Conservation (phyloP, 2,113 vertebrate genomes). For the Riparia riparia region DNA sequence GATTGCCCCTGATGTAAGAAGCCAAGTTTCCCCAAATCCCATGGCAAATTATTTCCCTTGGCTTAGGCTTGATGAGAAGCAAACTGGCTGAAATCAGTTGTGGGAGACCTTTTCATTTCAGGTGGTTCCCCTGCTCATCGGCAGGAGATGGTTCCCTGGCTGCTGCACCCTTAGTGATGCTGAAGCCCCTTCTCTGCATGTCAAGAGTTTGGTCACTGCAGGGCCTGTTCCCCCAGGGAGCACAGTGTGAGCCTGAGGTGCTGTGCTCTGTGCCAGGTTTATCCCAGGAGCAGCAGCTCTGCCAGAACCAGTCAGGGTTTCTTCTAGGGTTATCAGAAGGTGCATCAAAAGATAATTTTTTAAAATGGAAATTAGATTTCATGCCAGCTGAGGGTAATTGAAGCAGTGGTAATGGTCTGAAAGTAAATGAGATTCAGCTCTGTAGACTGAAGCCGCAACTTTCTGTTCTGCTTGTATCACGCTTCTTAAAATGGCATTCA, state of each 20-base stretch:
- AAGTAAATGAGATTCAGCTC: constrained; percentile 27
- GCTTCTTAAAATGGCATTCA: neutral
- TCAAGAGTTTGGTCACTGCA: neutral
- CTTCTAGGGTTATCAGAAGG: neutral
- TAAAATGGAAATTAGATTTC: constrained; percentile 7
- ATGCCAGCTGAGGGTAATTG: constrained; percentile 19
- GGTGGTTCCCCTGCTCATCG: rapidly evolving
- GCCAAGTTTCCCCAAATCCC: neutral
- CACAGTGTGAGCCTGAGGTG: neutral
- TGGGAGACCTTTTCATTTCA: neutral
- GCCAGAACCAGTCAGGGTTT: neutral
- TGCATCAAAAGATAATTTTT: neutral
- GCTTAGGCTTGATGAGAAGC: neutral
- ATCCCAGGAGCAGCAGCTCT: neutral
- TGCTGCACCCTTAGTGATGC: neutral
- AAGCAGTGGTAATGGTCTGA: neutral
- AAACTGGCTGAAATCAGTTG: neutral
- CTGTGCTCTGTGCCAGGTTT: rapidly evolving
- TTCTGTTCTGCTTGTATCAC: neutral
- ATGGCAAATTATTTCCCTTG: neutral
- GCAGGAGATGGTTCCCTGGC: neutral
- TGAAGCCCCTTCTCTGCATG: neutral
- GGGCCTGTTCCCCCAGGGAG: rapidly evolving
- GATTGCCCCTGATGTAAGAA: neutral
- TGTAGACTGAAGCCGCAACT: neutral